These are phyloP conservation scores for Philaethria dido DNA, from an alignment of 2,888 invertebrate genomes.

Conservation along the genomic window DNA sequence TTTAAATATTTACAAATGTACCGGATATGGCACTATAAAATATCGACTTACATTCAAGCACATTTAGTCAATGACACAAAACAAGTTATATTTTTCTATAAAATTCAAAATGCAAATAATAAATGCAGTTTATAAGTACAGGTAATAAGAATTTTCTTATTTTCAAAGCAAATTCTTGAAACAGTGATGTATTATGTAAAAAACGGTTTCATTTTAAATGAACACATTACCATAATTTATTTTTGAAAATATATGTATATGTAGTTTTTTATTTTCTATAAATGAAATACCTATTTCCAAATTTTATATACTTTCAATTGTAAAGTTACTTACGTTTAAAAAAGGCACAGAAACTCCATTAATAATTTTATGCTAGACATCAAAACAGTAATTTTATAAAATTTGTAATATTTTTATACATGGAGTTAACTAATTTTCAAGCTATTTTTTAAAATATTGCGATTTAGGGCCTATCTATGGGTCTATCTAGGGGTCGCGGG, in stretches of 20 bases:
- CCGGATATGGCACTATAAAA: constrained; percentile 47
- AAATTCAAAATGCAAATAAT: constrained; percentile 48
- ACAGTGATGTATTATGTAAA: constrained; percentile 1
- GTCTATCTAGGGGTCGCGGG: constrained; percentile 60
- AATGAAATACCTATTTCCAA: not conserved
- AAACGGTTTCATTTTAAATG: not conserved
- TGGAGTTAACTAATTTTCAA: not conserved
- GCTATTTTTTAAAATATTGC: not conserved
- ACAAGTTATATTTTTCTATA: constrained; percentile 28
- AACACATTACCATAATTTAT: not conserved
- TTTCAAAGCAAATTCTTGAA: not conserved
- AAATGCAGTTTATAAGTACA: constrained; percentile 49
- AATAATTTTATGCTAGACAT: not conserved
- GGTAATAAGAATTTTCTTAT: not conserved
- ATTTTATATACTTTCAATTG: not conserved
- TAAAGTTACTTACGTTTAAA: not conserved
- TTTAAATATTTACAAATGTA: constrained; percentile 53
- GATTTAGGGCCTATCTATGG: too few relatives aligned
- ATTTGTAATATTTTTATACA: not conserved
- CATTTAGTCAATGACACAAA: constrained; percentile 23
- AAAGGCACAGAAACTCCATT: constrained; percentile 10
- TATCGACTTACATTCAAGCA: constrained; percentile 24
- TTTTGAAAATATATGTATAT: not conserved
- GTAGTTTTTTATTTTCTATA: not conserved
- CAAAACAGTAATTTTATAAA: not conserved